Conservation (phyloP, 1,140 invertebrate genomes). For the Geopemphigus sp. region DNA sequence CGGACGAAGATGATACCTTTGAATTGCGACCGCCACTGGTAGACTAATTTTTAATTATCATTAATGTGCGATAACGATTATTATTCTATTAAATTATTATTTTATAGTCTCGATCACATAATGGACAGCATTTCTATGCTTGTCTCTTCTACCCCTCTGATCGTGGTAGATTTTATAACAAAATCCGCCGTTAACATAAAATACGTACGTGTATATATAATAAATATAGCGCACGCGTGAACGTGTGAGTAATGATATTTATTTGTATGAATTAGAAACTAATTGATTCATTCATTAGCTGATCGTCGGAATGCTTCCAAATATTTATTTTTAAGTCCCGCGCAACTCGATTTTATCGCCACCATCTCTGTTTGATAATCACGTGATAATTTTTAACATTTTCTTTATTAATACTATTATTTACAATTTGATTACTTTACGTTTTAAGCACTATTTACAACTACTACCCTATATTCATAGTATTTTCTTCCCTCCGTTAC, state of each 20-base stretch:
- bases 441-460: neutral
- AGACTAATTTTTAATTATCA: neutral
- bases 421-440: neutral
- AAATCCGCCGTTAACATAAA: too few relatives aligned
- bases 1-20: neutral
- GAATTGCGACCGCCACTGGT: too few relatives aligned
- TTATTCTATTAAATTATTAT: slow-evolving; percentile 2
- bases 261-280: slow-evolving; percentile 26
- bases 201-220: neutral
- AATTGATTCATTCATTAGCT: slow-evolving; percentile 48
- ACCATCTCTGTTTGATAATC: neutral
- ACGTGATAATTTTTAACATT: slow-evolving; percentile 9
- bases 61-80: neutral
- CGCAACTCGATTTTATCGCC: neutral
- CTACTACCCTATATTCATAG: neutral
- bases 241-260: neutral
- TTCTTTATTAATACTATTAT: neutral
- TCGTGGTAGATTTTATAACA: too few relatives aligned
- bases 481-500: neutral
- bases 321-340: slow-evolving; percentile 34
- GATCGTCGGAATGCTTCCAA: slow-evolving; percentile 35
- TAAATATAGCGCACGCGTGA: neutral
- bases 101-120: neutral
- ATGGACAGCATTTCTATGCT: neutral
- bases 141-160: neutral